phyloP scores from a whole-genome alignment of 2,113 vertebrate genomes.

The Neolamprologus caudopunctatus region DNA sequence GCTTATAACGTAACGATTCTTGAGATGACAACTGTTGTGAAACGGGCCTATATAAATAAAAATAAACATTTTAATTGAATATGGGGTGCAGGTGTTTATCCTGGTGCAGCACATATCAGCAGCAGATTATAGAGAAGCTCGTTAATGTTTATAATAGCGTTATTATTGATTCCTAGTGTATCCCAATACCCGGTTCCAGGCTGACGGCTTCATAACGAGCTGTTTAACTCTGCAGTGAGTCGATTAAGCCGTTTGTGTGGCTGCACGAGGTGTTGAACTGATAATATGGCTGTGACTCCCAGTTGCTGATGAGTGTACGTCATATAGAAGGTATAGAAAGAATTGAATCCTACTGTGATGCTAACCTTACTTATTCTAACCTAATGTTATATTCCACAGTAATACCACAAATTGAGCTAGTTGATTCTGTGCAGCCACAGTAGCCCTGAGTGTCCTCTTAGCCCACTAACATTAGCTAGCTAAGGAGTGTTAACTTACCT shows the following conservation, averaged over 20 bases:
- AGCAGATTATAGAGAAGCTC: neutral
- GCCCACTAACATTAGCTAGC: neutral
- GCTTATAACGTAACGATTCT: neutral
- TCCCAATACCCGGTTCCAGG: neutral
- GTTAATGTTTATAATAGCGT: fast-evolving
- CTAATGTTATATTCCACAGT: neutral
- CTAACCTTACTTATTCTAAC: neutral
- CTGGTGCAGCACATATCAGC: neutral
- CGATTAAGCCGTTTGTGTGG: fast-evolving
- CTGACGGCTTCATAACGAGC: neutral
- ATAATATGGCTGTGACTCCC: neutral
- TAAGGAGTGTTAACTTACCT: neutral
- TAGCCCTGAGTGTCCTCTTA: neutral
- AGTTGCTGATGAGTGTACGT: neutral
- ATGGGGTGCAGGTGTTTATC: neutral
- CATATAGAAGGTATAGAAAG: neutral
- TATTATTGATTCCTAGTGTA: fast-evolving
- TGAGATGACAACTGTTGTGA: neutral
- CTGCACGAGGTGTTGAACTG: neutral
- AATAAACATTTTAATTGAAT: neutral
- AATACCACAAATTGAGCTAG: neutral
- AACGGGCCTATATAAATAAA: neutral
- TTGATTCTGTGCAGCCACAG: neutral
- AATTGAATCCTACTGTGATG: fast-evolving
- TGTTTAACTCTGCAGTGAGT: neutral